Conservation (phyloP, 2,113 vertebrate species). For the Collichthys lucidus region DNA sequence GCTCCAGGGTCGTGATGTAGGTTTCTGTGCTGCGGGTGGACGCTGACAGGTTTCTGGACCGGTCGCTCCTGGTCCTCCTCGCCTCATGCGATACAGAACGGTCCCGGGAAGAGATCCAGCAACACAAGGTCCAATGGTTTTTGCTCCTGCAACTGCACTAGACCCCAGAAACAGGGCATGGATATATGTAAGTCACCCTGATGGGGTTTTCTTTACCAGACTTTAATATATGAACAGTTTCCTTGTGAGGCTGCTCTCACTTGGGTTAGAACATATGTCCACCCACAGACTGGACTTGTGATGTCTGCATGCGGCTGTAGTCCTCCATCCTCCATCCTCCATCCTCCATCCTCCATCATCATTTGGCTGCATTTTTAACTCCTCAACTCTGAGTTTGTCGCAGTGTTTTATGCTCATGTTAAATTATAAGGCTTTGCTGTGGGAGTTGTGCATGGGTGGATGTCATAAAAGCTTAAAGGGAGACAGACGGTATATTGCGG, state of each 20-base stretch:
- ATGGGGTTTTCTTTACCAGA: too few relatives aligned
- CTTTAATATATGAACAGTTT: too few relatives aligned
- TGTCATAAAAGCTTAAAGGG: not conserved
- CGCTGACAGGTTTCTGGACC: not conserved
- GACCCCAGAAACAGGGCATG: conserved; percentile 43
- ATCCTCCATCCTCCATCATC: too few relatives aligned
- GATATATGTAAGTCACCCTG: conserved; percentile 41
- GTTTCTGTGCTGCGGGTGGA: not conserved
- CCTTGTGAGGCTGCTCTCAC: too few relatives aligned
- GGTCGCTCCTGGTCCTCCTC: conserved; percentile 1
- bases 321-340: too few relatives aligned
- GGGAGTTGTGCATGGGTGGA: too few relatives aligned
- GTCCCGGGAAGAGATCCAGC: conserved; percentile 25
- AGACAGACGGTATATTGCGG: not conserved
- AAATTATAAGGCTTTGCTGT: too few relatives aligned
- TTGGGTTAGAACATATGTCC: too few relatives aligned
- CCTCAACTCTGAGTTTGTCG: not conserved
- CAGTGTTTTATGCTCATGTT: not conserved
- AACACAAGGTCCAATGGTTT: conserved; percentile 39
- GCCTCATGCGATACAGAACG: not conserved
- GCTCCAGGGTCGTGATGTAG: conserved; percentile 22
- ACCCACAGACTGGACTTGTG: not conserved
- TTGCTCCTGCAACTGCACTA: conserved; percentile 20
- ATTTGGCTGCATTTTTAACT: too few relatives aligned
- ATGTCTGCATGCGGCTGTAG: not conserved